phyloP scores from a whole-genome alignment of 2,888 invertebrate species.

The Pecten maximus region DNA sequence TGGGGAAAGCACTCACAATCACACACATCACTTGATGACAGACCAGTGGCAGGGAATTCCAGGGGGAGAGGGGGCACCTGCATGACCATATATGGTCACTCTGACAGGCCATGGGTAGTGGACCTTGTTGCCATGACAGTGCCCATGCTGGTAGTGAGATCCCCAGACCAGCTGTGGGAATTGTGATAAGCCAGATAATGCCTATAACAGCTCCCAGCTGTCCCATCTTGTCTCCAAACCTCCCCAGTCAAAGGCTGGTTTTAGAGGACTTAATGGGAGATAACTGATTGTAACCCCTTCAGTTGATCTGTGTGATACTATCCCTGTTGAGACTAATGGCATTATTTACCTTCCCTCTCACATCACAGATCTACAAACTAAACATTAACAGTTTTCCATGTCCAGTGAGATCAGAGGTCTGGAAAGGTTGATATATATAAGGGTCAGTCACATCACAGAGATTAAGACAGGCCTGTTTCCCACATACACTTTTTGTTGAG shows the following conservation, averaged over 20 bases:
- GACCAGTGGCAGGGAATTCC: not conserved
- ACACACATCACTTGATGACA: constrained; percentile 4
- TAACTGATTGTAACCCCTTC: too few species aligned
- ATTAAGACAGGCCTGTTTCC: too few species aligned
- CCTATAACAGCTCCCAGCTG: not conserved
- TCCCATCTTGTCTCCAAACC: not conserved
- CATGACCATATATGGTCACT: not conserved
- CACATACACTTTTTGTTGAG: too few species aligned
- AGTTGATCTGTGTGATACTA: too few species aligned
- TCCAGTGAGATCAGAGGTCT: too few species aligned
- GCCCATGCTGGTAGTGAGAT: not conserved
- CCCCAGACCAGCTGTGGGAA: not conserved
- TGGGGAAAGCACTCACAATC: not conserved
- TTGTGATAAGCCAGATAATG: not conserved
- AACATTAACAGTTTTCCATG: too few species aligned
- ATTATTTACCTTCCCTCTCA: too few species aligned
- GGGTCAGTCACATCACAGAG: too few species aligned
- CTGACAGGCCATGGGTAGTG: not conserved
- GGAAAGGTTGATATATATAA: too few species aligned
- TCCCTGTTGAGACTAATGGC: too few species aligned
- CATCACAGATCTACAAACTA: too few species aligned
- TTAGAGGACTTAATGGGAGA: not conserved
- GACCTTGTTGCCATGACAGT: constrained; percentile 27
- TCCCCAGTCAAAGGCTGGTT: not conserved
- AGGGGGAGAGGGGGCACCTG: not conserved